Evolutionary conservation across 2,888 invertebrate genomes (phyloP).

Genomic region (Nemurella pictetii): DNA sequence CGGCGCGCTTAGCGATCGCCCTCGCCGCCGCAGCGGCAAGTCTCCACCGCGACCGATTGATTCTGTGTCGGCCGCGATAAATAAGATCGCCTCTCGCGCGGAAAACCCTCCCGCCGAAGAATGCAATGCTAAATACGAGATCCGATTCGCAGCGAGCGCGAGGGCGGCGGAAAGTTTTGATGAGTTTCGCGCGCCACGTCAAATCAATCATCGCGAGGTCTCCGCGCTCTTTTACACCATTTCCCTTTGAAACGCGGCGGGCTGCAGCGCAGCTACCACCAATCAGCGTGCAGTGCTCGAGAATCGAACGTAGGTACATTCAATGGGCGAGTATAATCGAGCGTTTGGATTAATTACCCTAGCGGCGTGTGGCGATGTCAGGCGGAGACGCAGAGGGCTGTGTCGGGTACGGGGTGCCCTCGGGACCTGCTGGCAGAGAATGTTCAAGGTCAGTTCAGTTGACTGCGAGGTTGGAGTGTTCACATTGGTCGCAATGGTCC

Average conservation of each 20-base stretch:
- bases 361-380: neutral
- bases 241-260: slow-evolving; percentile 13
- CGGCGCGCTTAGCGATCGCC: neutral
- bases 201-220: slow-evolving; percentile 15
- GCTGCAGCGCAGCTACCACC: neutral
- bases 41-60: no score
- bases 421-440: neutral
- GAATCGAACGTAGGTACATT: neutral
- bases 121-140: slow-evolving; percentile 10
- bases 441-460: no score
- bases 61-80: neutral
- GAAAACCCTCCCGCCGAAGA: neutral
- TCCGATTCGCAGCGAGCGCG: slow-evolving; percentile 1
- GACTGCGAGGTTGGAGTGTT: neutral
- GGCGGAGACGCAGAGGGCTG: neutral
- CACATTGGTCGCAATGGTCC: neutral
- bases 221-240: slow-evolving; percentile 8
- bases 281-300: neutral
- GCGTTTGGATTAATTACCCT: neutral
- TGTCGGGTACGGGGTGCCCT: neutral
- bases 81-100: neutral
- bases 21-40: neutral
- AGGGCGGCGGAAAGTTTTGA: slow-evolving; percentile 23
- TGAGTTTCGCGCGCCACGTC: slow-evolving; percentile 19
- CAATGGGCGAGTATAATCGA: neutral